phyloP scores from a whole-genome alignment of 2,888 invertebrate species.

The Epirrhoe alternata region DNA sequence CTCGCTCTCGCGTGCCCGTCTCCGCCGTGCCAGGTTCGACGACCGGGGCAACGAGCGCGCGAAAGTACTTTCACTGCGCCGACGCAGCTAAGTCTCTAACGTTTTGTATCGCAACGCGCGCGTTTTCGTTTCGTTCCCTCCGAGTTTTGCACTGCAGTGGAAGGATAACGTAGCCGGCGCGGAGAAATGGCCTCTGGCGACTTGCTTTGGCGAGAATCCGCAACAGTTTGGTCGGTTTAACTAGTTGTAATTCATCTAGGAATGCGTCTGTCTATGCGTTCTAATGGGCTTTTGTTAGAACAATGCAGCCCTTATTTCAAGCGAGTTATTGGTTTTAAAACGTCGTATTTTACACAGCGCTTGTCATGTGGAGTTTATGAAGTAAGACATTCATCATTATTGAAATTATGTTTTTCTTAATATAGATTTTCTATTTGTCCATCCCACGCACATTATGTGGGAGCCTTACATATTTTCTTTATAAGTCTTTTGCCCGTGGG shows the following conservation, averaged over 20 bases:
- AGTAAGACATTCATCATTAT: background rate
- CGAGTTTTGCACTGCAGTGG: constrained; percentile 56
- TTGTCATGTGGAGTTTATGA: background rate
- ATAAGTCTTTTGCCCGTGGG: no score
- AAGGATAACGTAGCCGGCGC: constrained; percentile 56
- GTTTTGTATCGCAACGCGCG: constrained; percentile 57
- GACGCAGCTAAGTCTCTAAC: constrained; percentile 74
- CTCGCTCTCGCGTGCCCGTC: constrained; percentile 59
- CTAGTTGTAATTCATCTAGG: constrained; percentile 73
- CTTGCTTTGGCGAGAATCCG: constrained; percentile 46
- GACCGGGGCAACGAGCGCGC: constrained; percentile 83
- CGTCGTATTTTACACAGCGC: constrained; percentile 16
- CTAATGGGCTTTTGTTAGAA: constrained; percentile 49
- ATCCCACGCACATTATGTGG: no score
- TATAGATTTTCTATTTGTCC: background rate
- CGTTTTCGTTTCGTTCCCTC: constrained; percentile 66
- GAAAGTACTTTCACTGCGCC: constrained; percentile 84
- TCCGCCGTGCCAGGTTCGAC: constrained; percentile 69
- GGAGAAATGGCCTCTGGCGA: constrained; percentile 65
- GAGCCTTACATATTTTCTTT: no score
- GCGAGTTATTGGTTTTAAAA: constrained; percentile 26
- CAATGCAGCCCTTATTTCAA: constrained; percentile 37
- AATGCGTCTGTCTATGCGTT: constrained; percentile 61
- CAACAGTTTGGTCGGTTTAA: constrained; percentile 61
- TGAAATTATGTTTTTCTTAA: background rate